A percentile compares a stretch with the other conserved stretches of the same genome.
Evolutionary conservation across 1,140 invertebrate species (phyloP).

Genomic region (Galleria mellonella): DNA sequence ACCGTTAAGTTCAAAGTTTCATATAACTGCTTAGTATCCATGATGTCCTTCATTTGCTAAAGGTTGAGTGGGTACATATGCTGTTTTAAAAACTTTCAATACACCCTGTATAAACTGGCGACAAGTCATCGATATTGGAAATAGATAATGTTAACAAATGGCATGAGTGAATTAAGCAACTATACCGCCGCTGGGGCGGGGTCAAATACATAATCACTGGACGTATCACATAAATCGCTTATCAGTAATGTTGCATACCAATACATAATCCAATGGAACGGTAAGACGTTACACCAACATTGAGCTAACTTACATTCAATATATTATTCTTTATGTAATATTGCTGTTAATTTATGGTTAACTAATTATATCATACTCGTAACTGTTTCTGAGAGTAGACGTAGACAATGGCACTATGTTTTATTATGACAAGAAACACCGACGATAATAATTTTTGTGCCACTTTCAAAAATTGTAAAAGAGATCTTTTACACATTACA

Average conservation of each 20-base stretch:
- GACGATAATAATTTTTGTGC: slow-evolving; percentile 39
- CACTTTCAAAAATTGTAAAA: slow-evolving; percentile 21
- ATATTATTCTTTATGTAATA: slow-evolving; percentile 70
- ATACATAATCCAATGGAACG: slow-evolving; percentile 70
- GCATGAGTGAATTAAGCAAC: slow-evolving; percentile 27
- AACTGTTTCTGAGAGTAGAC: slow-evolving; percentile 58
- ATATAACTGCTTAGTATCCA: no score
- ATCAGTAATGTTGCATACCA: slow-evolving; percentile 61
- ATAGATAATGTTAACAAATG: slow-evolving; percentile 1
- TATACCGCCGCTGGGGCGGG: slow-evolving; percentile 4
- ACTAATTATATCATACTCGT: slow-evolving; percentile 48
- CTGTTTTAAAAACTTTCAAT: no score
- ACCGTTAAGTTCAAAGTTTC: no score
- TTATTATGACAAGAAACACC: slow-evolving; percentile 64
- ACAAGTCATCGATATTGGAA: no score
- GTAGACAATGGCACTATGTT: slow-evolving; percentile 63
- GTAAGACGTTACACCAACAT: slow-evolving; percentile 66
- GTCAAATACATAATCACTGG: slow-evolving; percentile 42
- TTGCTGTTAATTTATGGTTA: slow-evolving; percentile 68
- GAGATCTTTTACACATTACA: slow-evolving; percentile 44
- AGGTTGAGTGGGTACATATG: no score
- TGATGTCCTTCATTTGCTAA: no score
- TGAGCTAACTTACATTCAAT: slow-evolving; percentile 72
- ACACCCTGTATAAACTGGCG: slow-evolving; percentile 6
- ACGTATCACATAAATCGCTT: slow-evolving; percentile 68